Evolutionary conservation across 2,888 invertebrate species (phyloP), one percentile per base, ranked within the genome.

Genomic region (Rhagophthalmus giganteus): DNA sequence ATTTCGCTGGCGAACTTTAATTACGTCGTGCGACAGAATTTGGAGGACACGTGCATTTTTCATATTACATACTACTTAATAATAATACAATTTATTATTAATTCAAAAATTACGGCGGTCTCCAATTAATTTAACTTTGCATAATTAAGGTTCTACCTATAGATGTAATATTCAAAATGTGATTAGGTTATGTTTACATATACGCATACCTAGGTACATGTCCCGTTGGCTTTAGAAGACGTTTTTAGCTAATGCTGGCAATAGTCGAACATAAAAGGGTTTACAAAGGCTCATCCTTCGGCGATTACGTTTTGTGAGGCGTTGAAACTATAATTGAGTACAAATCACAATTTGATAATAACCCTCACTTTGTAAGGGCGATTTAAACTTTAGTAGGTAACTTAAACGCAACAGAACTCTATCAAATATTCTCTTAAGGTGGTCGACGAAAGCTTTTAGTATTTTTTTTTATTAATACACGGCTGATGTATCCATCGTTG

Each of bases 401-500:
- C 20, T 20, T 20, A 20, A 20, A 7, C 7, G 20, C 20, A 20
- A 7, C 3, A 7, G 7, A 20, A 5, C 20, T 20, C 20, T 20
- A n/a, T n/a, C n/a, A n/a, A n/a, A n/a, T n/a, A n/a, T n/a, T n/a
- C n/a, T 20, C 20, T 5, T 3, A 20, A 20, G 20, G 20, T 20
- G 20, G 7, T 20, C 20, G 20, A 7, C 7, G 20, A 39, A 39
- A 28, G 28, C 38, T 39, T 39, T 39, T 24, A 37, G 25, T 24
- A 9, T 16, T 35, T 37, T 37, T 34, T 37, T 37, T 37, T 25
- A 33, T 41, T 41, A 48, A 48, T 40, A 40, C 40, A 16, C 12
- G 5, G 32, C 16, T 32, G 47, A 48, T 28, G 47, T 34, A 34
- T 34, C 35, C 37, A 27, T 50, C 42, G 35, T 38, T 37, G 42